Evolutionary conservation across 2,797 vertebrate species (phyloP), one percentile per base, ranked within the genome.

Genomic region (Acestrorhynchus altus): DNA sequence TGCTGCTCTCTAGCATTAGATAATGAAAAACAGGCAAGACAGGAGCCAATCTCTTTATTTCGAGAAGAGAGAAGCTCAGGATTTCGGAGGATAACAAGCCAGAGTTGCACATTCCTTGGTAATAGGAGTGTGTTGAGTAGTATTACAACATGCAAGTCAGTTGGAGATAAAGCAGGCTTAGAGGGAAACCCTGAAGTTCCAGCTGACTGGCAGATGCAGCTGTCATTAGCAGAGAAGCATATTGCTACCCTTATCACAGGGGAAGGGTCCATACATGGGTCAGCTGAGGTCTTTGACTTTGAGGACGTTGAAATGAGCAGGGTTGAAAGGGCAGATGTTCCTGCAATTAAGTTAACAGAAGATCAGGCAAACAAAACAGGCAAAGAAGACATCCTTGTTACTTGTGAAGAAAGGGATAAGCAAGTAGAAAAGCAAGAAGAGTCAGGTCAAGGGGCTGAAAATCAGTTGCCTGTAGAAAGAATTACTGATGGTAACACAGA

Each of bases 381-480:
- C 7, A 24, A 74, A 40, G 80, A 57, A 72, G 66, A 74, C 10
- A 47, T 57, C 54, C 12, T 24, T 57, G 44, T 39, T 12, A 39
- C 42, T n/a, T 18, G 24, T 74, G 42, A 59, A 28, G 64, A 77
- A 74, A 74, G 56, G 66, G 54, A 90, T 89, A 87, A 87, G 86
- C 84, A 92, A 90, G 77, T 81, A 89, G 84, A 91, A 89, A 74
- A 84, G 90, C 39, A 92, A 91, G 86, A 94, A 88, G 86, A 90
- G 90, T 87, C 90, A 92, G 86, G 89, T 88, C 84, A 90, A 59
- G 61, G 7, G 28, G 10, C 52, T 71, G 77, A 81, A 76, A 76
- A 28, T 24, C 63, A 71, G 15, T 20, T 79, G 54, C 40, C 42
- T 60, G 8, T 66, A 87, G 79, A 74, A 75, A 82, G 75, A 78